A percentile compares a stretch with the other conserved stretches of the same genome.
phyloP scores from a whole-genome alignment of 2,888 invertebrate species.

The Mimachlamys varia region DNA sequence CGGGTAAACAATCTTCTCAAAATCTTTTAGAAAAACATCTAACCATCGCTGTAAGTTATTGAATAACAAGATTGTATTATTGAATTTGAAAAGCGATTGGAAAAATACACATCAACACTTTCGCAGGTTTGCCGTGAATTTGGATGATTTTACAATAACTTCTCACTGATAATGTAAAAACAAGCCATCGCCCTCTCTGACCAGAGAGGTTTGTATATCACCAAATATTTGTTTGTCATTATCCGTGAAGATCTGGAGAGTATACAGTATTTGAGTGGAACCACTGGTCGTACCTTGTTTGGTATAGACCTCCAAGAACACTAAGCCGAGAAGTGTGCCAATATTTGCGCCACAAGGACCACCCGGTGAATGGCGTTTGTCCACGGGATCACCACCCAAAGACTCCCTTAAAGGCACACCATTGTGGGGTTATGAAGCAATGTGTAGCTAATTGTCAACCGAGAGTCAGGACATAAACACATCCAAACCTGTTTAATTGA shows the following conservation, averaged over 20 bases:
- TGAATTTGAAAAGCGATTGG: not conserved
- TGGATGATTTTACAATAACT: not conserved
- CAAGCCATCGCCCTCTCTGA: not conserved
- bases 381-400: not conserved
- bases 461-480: no score
- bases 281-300: not conserved
- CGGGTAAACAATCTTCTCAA: not conserved
- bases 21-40: not conserved
- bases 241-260: not conserved
- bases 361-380: not conserved
- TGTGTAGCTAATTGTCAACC: no score
- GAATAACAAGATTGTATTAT: not conserved
- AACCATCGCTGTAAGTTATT: not conserved
- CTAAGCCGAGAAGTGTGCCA: conserved; percentile 14
- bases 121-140: not conserved
- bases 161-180: not conserved
- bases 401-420: not conserved
- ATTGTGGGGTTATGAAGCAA: no score
- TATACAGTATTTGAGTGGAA: conserved; percentile 9
- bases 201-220: not conserved
- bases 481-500: no score
- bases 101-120: not conserved
- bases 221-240: conserved; percentile 1
- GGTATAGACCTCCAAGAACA: not conserved
- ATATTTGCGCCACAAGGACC: not conserved